Conservation (phyloP, 2,113 vertebrate species). For the Pangasianodon hypophthalmus region DNA sequence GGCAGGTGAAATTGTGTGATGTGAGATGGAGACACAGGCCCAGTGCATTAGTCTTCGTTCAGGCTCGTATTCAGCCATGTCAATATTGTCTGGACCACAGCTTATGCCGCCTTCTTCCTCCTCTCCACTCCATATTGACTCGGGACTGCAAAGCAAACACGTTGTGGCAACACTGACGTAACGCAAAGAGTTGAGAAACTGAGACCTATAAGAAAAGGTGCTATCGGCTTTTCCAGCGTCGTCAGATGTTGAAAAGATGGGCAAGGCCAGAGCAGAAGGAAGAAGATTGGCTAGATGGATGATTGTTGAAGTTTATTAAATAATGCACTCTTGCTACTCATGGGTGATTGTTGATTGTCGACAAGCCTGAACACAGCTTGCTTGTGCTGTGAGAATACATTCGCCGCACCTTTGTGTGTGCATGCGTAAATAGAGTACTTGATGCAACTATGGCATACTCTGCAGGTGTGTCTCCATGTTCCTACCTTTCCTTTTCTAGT, state of each 20-base stretch:
- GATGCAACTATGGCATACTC: neutral
- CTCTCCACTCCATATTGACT: conserved; percentile 47
- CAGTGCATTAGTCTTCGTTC: conserved; percentile 52
- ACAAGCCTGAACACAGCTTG: conserved; percentile 8
- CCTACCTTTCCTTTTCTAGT: conserved; percentile 9
- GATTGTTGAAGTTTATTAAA: conserved; percentile 27
- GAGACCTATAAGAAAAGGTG: conserved; percentile 30
- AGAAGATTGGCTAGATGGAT: conserved; percentile 11
- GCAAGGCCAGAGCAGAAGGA: neutral
- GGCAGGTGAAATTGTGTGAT: neutral
- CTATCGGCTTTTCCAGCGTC: conserved; percentile 14
- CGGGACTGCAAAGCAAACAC: conserved; percentile 37
- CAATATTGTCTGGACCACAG: conserved; percentile 53
- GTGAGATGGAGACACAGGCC: conserved; percentile 14
- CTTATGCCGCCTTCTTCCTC: conserved; percentile 36
- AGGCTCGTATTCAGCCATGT: conserved; percentile 41
- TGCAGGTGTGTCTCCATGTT: neutral
- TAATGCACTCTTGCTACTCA: conserved; percentile 21
- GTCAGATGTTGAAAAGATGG: conserved; percentile 6
- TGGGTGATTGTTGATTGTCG: neutral
- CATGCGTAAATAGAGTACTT: neutral
- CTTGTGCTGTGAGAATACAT: neutral
- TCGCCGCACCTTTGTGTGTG: neutral
- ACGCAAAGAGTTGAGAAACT: conserved; percentile 43
- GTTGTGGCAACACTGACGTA: conserved; percentile 46